A percentile compares a stretch with the other conserved stretches of the same genome.
phyloP scores from a whole-genome alignment of 2,797 vertebrate genomes.

The Tinamus major region DNA sequence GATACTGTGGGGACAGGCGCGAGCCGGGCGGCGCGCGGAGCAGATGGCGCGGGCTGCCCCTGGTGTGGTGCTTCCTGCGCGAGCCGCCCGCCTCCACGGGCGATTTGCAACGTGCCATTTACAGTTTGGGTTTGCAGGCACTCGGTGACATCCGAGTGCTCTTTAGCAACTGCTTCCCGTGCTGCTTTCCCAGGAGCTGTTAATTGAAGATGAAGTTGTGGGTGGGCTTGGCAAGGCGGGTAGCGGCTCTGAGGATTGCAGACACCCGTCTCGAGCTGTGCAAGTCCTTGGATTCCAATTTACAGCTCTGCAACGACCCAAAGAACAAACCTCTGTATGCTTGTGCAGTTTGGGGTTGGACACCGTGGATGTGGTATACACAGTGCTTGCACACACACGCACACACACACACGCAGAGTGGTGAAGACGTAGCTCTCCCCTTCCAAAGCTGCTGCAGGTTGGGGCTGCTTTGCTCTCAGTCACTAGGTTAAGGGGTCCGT shows the following conservation, averaged over 20 bases:
- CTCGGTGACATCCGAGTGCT: constrained; percentile 79
- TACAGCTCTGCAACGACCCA: neutral
- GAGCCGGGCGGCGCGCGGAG: constrained; percentile 60
- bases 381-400: neutral
- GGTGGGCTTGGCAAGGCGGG: constrained; percentile 73
- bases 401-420: neutral
- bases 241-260: neutral
- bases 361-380: neutral
- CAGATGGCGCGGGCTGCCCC: constrained; percentile 80
- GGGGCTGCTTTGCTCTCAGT: neutral
- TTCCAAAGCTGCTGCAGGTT: neutral
- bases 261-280: neutral
- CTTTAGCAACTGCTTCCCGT: constrained; percentile 85
- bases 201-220: constrained; percentile 84
- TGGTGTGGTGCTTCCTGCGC: constrained; percentile 66
- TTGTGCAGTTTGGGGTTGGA: neutral
- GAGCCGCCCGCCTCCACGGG: constrained; percentile 79
- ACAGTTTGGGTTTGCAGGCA: constrained; percentile 83
- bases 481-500: neutral
- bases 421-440: neutral
- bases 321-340: fast-evolving
- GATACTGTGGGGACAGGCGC: constrained; percentile 20
- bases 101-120: constrained; percentile 84
- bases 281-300: neutral
- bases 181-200: constrained; percentile 78